Evolutionary conservation across 2,888 invertebrate species (phyloP).

Genomic region (Hypsopygia costalis): DNA sequence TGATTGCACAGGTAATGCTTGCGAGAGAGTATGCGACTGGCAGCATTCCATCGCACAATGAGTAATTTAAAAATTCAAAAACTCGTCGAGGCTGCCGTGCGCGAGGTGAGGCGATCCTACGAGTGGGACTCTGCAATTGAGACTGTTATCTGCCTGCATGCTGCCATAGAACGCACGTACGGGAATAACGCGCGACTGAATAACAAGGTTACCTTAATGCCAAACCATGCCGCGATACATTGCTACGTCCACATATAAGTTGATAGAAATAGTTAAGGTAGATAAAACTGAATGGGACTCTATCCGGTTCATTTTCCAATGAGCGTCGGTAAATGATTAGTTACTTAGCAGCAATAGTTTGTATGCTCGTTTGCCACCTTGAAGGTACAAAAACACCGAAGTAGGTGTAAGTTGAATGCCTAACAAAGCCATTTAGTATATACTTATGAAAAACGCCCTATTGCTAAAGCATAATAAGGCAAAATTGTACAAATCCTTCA

Average conservation of each 20-base stretch:
- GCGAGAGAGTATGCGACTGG: conserved; percentile 47
- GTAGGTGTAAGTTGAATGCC: too few species aligned
- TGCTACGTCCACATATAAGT: conserved; percentile 21
- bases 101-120: conserved; percentile 67
- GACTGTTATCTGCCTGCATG: conserved; percentile 66
- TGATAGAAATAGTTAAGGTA: conserved; percentile 40
- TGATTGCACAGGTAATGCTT: conserved; percentile 37
- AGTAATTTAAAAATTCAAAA: conserved; percentile 82
- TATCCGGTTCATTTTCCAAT: too few species aligned
- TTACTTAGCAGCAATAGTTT: too few species aligned
- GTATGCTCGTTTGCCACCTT: too few species aligned
- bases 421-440: too few species aligned
- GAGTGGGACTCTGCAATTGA: conserved; percentile 71
- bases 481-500: too few species aligned
- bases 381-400: too few species aligned
- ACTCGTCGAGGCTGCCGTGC: conserved; percentile 71
- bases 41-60: conserved; percentile 78
- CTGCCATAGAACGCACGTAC: conserved; percentile 39
- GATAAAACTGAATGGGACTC: conserved; percentile 27
- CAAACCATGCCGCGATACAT: conserved; percentile 19
- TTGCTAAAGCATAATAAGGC: too few species aligned
- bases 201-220: conserved; percentile 54
- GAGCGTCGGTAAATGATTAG: too few species aligned
- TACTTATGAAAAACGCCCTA: too few species aligned
- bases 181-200: conserved; percentile 42